Evolutionary conservation across 1,140 invertebrate genomes (phyloP), one percentile per base, ranked within the genome.

Genomic region (Cephus cinctus): DNA sequence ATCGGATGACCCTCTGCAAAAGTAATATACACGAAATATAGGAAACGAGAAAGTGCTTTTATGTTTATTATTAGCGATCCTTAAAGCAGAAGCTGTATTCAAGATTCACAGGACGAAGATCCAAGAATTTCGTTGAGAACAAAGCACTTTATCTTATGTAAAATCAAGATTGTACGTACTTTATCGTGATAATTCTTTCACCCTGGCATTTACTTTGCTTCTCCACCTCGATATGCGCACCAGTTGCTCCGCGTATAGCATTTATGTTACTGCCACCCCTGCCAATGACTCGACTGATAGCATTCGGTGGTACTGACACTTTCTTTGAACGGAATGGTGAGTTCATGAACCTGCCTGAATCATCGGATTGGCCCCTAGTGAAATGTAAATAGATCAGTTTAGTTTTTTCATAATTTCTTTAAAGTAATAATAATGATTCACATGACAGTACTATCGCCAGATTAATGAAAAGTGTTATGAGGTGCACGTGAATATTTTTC

Each of bases 151-250:
- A n/a, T n/a, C n/a, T n/a, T n/a, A n/a, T n/a, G n/a, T n/a, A n/a
- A n/a, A n/a, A n/a, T n/a, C n/a, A n/a, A n/a, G n/a, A n/a, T n/a
- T n/a, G n/a, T 41, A 77, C 81, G 80, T 69, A 91, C 88, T 94
- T 96, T 59, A 98, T 96, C 9, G 94, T 96, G 48, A 98, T 95
- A 57, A 89, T 90, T 62, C 95, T 80, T 73, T 98, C 96, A 20
- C 90, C 91, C 75, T 94, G 90, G 8, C 90, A 90, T 80, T 96
- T 96, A 65, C 86, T 87, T 76, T 96, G 92, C 69, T 98, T 98
- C 70, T 98, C 96, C 2, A 98, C 92, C 77, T 98, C 96, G 64
- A 98, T 98, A 67, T 97, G 92, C 3, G 96, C 96, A 40, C 94
- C 93, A 11, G 94, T 97, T 16, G 92, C 88, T 50, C 90, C 88